These are phyloP conservation scores for Centruroides sculpturatus DNA, from an alignment of 1,140 invertebrate genomes.

Conservation along the genomic window DNA sequence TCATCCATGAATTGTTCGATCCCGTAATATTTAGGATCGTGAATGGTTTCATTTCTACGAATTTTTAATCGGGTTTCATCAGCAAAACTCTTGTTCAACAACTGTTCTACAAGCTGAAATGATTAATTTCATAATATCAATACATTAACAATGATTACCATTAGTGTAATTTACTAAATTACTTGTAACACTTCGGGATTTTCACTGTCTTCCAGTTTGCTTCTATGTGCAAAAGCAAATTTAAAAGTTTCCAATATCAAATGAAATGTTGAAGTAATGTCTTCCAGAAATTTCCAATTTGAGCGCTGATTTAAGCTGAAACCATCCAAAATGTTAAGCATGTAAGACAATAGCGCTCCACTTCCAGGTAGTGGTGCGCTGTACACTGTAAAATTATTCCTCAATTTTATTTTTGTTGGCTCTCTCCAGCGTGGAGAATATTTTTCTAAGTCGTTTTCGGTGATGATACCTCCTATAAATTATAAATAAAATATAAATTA, in stretches of 20 bases:
- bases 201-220: conserved; percentile 31
- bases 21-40: conserved; percentile 51
- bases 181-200: no score
- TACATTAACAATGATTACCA: no score
- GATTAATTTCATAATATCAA: no score
- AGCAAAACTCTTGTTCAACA: conserved; percentile 5
- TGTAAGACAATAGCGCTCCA: conserved; percentile 60
- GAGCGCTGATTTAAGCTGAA: conserved; percentile 26
- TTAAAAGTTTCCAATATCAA: conserved; percentile 37
- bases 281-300: no score
- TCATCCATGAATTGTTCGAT: conserved; percentile 37
- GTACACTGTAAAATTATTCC: conserved; percentile 7
- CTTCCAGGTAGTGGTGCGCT: conserved; percentile 43
- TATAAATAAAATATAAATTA: not conserved
- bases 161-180: no score
- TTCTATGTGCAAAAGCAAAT: conserved; percentile 36
- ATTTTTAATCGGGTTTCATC: conserved; percentile 3
- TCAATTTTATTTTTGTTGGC: not conserved
- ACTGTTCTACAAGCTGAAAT: conserved; percentile 2
- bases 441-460: conserved; percentile 20
- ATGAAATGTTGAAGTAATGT: conserved; percentile 15
- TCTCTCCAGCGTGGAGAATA: conserved; percentile 14
- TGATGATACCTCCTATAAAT: conserved; percentile 23
- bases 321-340: conserved; percentile 64
- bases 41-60: conserved; percentile 47